Conservation (phyloP, 64 coral and sea anemone genomes). For the Dendronephthya gigantea region DNA sequence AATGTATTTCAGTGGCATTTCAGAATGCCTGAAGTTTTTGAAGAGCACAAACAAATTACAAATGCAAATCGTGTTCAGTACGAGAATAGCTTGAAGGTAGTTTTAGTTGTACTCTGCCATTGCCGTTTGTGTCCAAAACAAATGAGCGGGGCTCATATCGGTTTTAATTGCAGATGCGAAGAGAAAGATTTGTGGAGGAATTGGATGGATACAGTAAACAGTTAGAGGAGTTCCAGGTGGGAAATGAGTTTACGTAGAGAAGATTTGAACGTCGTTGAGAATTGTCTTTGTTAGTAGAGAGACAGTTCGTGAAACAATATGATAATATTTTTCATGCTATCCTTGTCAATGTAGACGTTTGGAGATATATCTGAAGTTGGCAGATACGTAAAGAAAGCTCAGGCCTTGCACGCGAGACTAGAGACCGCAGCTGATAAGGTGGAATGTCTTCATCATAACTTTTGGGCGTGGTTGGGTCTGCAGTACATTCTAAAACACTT, state of each 20-base stretch:
- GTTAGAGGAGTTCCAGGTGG: conserved; percentile 66
- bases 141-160: neutral
- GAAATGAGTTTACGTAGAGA: neutral
- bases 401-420: conserved; percentile 71
- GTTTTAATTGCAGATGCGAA: conserved; percentile 58
- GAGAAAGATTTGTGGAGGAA: conserved; percentile 92
- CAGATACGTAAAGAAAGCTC: conserved; percentile 88
- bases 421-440: conserved; percentile 87
- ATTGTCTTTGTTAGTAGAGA: no score
- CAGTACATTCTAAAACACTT: neutral
- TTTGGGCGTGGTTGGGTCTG: neutral
- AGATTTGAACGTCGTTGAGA: no score
- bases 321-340: neutral
- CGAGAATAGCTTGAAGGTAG: conserved; percentile 96
- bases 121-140: neutral
- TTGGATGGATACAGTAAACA: conserved; percentile 90
- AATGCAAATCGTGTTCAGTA: conserved; percentile 97
- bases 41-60: conserved; percentile 94
- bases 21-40: conserved; percentile 95
- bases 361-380: conserved; percentile 92
- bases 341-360: conserved; percentile 27
- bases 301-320: neutral
- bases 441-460: neutral
- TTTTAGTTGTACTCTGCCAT: no score
- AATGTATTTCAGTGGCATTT: conserved; percentile 99